Base-by-base conservation (phyloP, 2,113 vertebrate species). In the Cyphotilapia sp. region DNA sequence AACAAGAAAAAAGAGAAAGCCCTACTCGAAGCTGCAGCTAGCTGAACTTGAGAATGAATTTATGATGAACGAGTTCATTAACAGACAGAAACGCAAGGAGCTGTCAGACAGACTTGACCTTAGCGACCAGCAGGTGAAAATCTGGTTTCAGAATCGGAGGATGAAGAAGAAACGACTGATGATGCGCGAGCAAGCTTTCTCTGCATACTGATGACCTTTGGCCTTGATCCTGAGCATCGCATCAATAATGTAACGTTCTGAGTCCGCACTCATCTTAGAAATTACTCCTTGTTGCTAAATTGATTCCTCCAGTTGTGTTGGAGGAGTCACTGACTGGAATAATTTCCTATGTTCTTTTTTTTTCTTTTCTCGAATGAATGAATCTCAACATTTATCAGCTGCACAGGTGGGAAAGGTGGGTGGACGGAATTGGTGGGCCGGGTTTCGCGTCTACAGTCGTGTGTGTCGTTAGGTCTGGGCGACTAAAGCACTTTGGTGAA, bases 101-200 rank as follows among this genome's bases (percentile, higher is more conserved):
- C 95, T 98, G 81, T 99, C 98, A 19, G 96, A 97, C 91, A 97
- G 97, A 96, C 96, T 98, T 94, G 97, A 98, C 83, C 94, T 97
- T 92, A 97, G 96, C 85, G 97, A 97, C 93, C 97, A 97, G 45
- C 97, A 97, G 88, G 96, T 97, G 19, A 97, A 97, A 93, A 97
- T 97, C 9, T 97, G 97, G 97, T 97, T 97, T 94, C 97, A 97
- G 93, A 97, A 97, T 92, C 96, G 98, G 66, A 96, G 98, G 47
- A 99, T 98, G 98, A 98, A 98, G 96, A 98, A 99, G 96, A 99
- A 99, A 87, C 97, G 98, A 3, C 97, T 98, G 87, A 96, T 97
- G 92, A 97, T 97, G 97, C 96, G 98, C 2, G 98, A 98, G 76
- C 98, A 98, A 83, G 96, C 97, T 3, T 97, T 99, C 90, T 96